phyloP scores from a whole-genome alignment of 2,888 invertebrate species.

The Cryptus armator region DNA sequence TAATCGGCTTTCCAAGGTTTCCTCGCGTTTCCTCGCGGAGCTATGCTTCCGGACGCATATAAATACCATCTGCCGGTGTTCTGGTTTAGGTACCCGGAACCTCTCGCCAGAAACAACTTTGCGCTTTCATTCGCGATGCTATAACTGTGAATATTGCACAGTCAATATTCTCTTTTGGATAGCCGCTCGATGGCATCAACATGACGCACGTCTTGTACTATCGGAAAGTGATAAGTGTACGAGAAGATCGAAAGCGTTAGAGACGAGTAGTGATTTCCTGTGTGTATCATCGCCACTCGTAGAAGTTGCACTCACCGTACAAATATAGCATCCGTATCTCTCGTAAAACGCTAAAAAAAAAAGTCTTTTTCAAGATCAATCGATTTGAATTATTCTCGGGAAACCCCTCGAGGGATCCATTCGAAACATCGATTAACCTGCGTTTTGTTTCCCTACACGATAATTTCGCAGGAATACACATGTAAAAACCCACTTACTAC shows the following conservation, averaged over 20 bases:
- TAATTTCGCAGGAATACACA: not conserved
- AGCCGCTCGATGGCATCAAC: slow-evolving; percentile 7
- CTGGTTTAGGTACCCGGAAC: slow-evolving; percentile 1
- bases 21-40: not conserved
- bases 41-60: slow-evolving; percentile 11
- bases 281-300: not conserved
- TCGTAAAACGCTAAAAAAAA: not conserved
- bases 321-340: slow-evolving; percentile 23
- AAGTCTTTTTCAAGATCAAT: not conserved
- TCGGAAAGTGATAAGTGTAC: slow-evolving; percentile 36
- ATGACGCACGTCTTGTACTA: slow-evolving; percentile 11
- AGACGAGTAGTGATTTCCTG: slow-evolving; percentile 39
- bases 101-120: not conserved
- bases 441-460: not conserved
- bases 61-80: slow-evolving; percentile 39
- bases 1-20: slow-evolving; percentile 17
- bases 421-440: not conserved
- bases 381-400: too few relatives aligned
- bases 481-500: not conserved
- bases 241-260: slow-evolving; percentile 27
- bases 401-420: not conserved
- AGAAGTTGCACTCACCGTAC: not conserved
- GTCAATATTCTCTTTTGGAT: not conserved
- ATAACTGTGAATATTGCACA: slow-evolving; percentile 10
- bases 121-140: not conserved